Percentiles rank a stretch among this genome's conserved stretches.
These are phyloP conservation scores for Melanotaenia duboulayi DNA, from an alignment of 2,113 vertebrate species.

Conservation along the genomic window DNA sequence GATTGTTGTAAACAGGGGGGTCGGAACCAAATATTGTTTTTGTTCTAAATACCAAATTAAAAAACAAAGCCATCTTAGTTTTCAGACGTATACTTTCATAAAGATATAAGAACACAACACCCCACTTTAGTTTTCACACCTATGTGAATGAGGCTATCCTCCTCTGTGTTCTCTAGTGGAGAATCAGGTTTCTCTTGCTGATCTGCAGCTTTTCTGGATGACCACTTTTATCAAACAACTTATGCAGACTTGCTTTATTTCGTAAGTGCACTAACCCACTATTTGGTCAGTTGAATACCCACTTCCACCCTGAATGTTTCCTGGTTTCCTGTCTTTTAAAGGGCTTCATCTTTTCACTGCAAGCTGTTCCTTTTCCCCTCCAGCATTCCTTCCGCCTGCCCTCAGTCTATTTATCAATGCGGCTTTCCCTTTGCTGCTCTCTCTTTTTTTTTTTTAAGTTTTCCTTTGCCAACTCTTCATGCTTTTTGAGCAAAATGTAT, in stretches of 20 bases:
- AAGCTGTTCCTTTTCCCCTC: conserved; percentile 42
- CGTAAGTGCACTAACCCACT: conserved; percentile 19
- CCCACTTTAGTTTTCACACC: background rate
- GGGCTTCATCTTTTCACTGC: conserved; percentile 25
- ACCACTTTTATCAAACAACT: conserved; percentile 27
- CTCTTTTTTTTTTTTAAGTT: conserved; percentile 17
- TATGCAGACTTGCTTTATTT: conserved; percentile 38
- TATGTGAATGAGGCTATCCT: conserved; percentile 1
- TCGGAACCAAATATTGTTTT: too few relatives aligned
- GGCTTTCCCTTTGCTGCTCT: conserved; percentile 1
- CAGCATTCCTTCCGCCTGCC: conserved; percentile 34
- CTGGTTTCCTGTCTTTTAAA: conserved; percentile 37
- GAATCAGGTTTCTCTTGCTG: background rate
- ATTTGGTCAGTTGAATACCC: conserved; percentile 37
- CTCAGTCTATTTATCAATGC: conserved; percentile 41
- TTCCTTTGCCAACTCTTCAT: conserved; percentile 36
- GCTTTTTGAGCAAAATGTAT: conserved; percentile 53
- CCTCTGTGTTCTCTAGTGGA: background rate
- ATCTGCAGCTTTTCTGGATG: conserved; percentile 21
- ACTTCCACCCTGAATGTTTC: conserved; percentile 17
- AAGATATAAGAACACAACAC: background rate
- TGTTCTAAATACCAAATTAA: too few relatives aligned
- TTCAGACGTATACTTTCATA: background rate
- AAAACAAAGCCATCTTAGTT: too few relatives aligned
- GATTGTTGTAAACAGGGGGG: too few relatives aligned